Conservation (phyloP, 2,888 invertebrate genomes). For the Harpagoxenus sublaevis region DNA sequence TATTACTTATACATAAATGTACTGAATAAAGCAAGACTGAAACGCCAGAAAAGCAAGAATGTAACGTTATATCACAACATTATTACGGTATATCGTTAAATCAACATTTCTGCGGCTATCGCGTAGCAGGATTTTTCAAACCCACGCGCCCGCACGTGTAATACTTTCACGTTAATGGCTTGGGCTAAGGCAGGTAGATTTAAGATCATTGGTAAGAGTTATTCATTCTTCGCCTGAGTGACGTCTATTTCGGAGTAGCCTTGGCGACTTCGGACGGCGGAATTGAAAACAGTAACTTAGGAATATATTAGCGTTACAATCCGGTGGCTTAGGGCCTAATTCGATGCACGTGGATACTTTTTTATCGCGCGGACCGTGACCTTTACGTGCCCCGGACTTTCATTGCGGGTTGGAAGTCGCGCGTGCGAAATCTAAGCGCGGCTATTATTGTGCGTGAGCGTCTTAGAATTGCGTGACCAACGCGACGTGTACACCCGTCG, state of each 20-base stretch:
- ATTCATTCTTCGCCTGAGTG: neutral
- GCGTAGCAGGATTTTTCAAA: constrained; percentile 8
- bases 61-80: neutral
- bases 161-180: neutral
- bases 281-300: constrained; percentile 9
- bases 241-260: neutral
- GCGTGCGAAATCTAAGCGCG: constrained; percentile 57
- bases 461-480: constrained; percentile 74
- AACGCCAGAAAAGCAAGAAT: no score
- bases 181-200: neutral
- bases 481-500: constrained; percentile 55
- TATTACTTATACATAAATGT: constrained; percentile 18
- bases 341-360: constrained; percentile 12
- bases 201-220: neutral
- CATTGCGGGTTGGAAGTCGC: neutral
- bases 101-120: neutral
- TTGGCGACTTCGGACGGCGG: neutral
- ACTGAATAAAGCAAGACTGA: constrained; percentile 18
- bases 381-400: neutral
- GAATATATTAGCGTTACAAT: neutral
- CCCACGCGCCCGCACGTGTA: neutral
- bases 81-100: neutral
- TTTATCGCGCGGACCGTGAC: constrained; percentile 3
- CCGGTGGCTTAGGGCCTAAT: neutral
- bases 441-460: constrained; percentile 73